Evolutionary conservation across 2,113 vertebrate genomes (phyloP).

Genomic region (Prunella fulvescens): DNA sequence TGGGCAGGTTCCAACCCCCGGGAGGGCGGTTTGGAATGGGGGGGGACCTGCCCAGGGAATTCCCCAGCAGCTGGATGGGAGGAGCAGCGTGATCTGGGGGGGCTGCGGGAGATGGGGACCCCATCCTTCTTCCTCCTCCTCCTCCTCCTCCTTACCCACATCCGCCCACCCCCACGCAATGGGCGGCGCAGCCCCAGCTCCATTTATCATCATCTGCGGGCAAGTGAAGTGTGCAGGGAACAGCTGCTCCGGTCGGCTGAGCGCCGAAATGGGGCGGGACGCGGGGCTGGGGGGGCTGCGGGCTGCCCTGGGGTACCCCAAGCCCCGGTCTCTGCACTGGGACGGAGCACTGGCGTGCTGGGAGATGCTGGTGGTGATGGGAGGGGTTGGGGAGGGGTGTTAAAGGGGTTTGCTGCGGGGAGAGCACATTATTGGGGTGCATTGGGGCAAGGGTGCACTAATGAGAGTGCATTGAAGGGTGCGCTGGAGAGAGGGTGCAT

Average conservation of each 20-base stretch:
- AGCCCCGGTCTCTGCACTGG: not conserved
- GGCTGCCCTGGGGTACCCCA: not conserved
- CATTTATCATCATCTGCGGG: slow-evolving; percentile 80
- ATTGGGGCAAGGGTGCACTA: accelerated
- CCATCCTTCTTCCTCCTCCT: not conserved
- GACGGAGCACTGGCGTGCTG: accelerated
- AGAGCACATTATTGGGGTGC: not conserved
- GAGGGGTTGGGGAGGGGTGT: accelerated
- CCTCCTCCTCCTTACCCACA: not conserved
- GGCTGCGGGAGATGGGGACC: not conserved
- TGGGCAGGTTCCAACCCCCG: not conserved
- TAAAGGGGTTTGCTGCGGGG: not conserved
- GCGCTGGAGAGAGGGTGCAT: not conserved
- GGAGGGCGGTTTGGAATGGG: not conserved
- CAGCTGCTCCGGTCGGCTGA: slow-evolving; percentile 76
- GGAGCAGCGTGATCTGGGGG: not conserved
- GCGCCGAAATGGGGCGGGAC: slow-evolving; percentile 48
- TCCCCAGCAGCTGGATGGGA: not conserved
- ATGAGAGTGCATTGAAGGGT: not conserved
- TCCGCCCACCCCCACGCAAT: not conserved
- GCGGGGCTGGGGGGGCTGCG: not conserved
- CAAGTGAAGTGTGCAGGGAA: slow-evolving; percentile 79
- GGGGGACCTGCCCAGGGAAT: not conserved
- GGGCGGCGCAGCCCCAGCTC: slow-evolving; percentile 52
- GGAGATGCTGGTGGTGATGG: not conserved